A percentile compares a stretch with the other conserved stretches of the same genome.
phyloP scores from a whole-genome alignment of 2,888 invertebrate species.

The Melieria picta region DNA sequence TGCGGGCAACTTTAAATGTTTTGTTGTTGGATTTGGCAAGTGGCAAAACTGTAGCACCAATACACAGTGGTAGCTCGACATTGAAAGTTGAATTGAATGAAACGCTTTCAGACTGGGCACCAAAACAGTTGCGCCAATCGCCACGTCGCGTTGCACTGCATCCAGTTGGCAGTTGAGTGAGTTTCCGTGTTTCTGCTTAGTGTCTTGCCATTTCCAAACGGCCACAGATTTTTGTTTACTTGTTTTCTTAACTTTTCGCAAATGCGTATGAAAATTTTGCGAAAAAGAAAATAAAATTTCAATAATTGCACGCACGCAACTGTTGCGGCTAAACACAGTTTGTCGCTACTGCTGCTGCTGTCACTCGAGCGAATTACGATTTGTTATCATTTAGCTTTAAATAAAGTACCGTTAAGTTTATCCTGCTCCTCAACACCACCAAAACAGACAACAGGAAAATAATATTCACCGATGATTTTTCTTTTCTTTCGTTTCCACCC shows the following conservation, averaged over 20 bases:
- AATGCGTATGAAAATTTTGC: constrained; percentile 29
- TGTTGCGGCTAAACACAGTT: background rate
- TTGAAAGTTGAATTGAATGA: background rate
- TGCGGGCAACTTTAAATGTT: background rate
- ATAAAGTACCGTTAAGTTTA: background rate
- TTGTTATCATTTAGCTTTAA: background rate
- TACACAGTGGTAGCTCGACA: no score
- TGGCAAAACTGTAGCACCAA: constrained; percentile 45
- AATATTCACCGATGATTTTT: constrained; percentile 58
- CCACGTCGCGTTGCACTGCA: background rate
- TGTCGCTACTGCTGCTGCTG: background rate
- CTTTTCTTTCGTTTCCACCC: constrained; percentile 44
- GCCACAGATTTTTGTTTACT: constrained; percentile 53
- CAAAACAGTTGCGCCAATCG: constrained; percentile 46
- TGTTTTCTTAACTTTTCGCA: constrained; percentile 48
- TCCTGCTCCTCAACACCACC: constrained; percentile 50
- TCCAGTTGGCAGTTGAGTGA: background rate
- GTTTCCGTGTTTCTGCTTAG: no score
- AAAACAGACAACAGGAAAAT: constrained; percentile 62
- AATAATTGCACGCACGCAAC: constrained; percentile 11
- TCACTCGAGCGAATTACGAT: background rate
- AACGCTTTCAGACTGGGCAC: constrained; percentile 41
- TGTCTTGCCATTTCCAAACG: constrained; percentile 74
- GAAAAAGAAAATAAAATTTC: constrained; percentile 19
- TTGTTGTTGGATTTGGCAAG: constrained; percentile 49